Evolutionary conservation across 2,888 invertebrate species (phyloP), one percentile per base, ranked within the genome.

Genomic region (Leptinotarsa peninsularis): DNA sequence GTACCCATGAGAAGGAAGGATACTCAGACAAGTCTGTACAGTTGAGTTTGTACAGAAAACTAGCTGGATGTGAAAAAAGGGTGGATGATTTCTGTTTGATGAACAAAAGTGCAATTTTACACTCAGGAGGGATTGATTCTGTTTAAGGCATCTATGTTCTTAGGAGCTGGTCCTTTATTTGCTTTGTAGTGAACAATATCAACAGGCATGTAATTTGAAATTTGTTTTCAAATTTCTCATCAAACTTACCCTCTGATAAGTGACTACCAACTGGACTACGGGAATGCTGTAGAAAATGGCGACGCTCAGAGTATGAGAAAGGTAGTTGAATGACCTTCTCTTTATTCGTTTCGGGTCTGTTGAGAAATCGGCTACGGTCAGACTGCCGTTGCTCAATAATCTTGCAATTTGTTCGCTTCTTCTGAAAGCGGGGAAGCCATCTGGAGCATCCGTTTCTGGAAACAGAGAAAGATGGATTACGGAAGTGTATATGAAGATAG

Each of bases 201-300:
- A 50, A 50, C 50, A 17, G 50, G 15, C 4, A 14, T 15, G 50
- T 15, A 18, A 27, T 27, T 27, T 27, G 5, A 27, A 27, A 27
- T 33, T 33, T 7, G 1, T 33, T 33, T 33, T 7, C 33, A 33
- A 10, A 33, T 33, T 33, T 33, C 33, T 33, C 0, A 43, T 43
- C 43, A 10, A 7, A 43, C 89, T 89, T 81, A 91, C 94, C 89
- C 90, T 89, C 84, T 96, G 95, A 84, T 96, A 95, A 0, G 94
- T 94, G 67, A 94, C 90, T 10, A 96, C 93, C 17, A 97, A 89
- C 84, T 97, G 97, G 0, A 96, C 91, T 0, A 96, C 96, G 0
- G 97, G 96, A 74, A 97, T 89, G 0, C 94, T 93, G 87, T 97
- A 97, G 84, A 97, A 96, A 33, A 96, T 91, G 0, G 95, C 93